Conservation (phyloP, 2,113 vertebrate genomes). For the Gopherus evgoodei region DNA sequence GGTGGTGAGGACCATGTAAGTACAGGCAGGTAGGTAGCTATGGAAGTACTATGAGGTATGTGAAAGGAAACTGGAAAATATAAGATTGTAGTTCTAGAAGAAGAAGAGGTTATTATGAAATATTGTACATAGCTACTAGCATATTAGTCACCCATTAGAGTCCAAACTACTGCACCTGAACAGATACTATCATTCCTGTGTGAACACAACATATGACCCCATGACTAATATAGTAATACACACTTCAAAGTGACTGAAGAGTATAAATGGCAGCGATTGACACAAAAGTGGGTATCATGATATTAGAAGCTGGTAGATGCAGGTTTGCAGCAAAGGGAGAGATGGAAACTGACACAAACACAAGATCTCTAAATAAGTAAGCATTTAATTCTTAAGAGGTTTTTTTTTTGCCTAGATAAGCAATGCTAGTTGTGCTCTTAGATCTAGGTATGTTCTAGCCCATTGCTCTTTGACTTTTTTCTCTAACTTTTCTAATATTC, state of each 20-base stretch:
- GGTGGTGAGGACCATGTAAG: neutral
- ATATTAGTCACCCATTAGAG: neutral
- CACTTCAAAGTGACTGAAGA: neutral
- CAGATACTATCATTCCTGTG: neutral
- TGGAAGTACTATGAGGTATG: neutral
- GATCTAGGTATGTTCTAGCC: neutral
- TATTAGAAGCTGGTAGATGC: rapidly evolving
- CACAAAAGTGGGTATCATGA: neutral
- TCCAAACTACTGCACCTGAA: neutral
- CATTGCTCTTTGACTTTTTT: neutral
- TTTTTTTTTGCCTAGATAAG: neutral
- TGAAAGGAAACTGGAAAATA: neutral
- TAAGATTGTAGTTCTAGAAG: neutral
- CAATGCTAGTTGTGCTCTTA: neutral
- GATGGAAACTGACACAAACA: rapidly evolving
- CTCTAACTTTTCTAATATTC: neutral
- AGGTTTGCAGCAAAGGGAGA: neutral
- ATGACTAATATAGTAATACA: neutral
- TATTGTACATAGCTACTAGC: neutral
- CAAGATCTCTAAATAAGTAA: neutral
- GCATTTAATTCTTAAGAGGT: neutral
- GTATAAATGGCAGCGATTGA: neutral
- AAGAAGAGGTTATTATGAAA: neutral
- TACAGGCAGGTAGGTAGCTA: neutral
- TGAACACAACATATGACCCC: neutral